Conservation (phyloP, 2,888 invertebrate species). For the Volucella inanis region DNA sequence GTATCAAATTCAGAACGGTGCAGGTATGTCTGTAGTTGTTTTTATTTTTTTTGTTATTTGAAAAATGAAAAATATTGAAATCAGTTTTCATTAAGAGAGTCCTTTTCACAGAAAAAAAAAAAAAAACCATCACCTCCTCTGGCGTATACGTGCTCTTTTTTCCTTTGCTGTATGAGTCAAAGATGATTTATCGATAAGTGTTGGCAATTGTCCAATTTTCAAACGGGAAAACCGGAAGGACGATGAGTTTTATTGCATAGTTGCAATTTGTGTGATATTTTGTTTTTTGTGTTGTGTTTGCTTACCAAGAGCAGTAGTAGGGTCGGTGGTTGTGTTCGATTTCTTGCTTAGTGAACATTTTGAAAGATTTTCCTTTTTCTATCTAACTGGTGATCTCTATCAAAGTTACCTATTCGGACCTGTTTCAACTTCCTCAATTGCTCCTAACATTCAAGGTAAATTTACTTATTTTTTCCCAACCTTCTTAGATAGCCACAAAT, state of each 20-base stretch:
- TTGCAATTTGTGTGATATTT: conserved; percentile 33
- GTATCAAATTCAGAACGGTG: not conserved
- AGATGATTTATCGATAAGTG: conserved; percentile 34
- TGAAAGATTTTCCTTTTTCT: too few species aligned
- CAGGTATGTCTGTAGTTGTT: conserved; percentile 31
- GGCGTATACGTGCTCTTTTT: conserved; percentile 58
- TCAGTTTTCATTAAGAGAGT: not conserved
- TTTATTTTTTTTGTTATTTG: too few species aligned
- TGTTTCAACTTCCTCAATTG: too few species aligned
- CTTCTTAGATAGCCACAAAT: too few species aligned
- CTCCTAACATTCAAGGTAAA: too few species aligned
- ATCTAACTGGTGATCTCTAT: too few species aligned
- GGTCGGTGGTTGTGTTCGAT: not conserved
- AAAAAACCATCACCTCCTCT: conserved; percentile 2
- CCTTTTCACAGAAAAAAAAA: too few species aligned
- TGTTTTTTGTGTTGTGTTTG: not conserved
- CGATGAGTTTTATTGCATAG: conserved; percentile 29
- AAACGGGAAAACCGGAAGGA: not conserved
- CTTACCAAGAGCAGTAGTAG: not conserved
- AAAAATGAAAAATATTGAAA: too few species aligned
- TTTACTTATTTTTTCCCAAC: too few species aligned
- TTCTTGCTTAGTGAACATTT: too few species aligned
- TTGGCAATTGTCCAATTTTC: conserved; percentile 44
- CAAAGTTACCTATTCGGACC: too few species aligned
- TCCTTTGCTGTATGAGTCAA: not conserved